Base-by-base conservation (phyloP, 2,888 invertebrate genomes). In the Lepidochrysops patricia region DNA sequence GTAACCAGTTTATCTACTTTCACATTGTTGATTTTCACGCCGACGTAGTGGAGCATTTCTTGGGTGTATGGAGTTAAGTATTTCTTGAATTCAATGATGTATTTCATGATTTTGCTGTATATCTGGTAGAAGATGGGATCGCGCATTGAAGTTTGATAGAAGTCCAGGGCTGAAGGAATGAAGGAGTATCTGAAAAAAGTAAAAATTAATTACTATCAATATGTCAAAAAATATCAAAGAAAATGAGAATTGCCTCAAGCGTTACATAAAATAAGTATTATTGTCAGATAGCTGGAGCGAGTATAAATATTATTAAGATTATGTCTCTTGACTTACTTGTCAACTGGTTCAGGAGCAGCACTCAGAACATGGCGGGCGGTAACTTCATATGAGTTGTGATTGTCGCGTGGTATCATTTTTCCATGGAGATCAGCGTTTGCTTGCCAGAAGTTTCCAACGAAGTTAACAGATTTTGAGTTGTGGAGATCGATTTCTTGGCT, bases 81-180 rank as follows among this genome's bases (percentile, higher is more conserved):
- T 66, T 88, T 74, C 74, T 93, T 93, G 89, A 91, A 93, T 63
- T 91, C 90, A 70, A 89, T 80, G 77, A 92, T 90, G 70, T 89
- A 90, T 58, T 86, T 76, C 59, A 91, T 66, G 70, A 93, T 87
- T 68, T 91, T 91, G 78, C 92, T 91, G 82, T 92, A 92, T 60
- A 94, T 78, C 64, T 92, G 91, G 79, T 92, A 95, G 91, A 93
- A 94, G 34, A 91, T 90, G 15, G 94, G 94, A 76, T 95, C 94
- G 65, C 94, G 92, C 68, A 93, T 75, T 64, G 92, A 90, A 5
- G 94, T 93, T 70, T 91, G 90, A 73, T 90, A 91, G 73, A 91
- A 91, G 73, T 93, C 91, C 56, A 93, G 82, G 13, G 91, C 90
- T 27, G 91, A 89, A n/a, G 94, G 92, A 19, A 88, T 70, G 62